A percentile compares a stretch with the other conserved stretches of the same genome.
phyloP scores from a whole-genome alignment of 2,797 vertebrate genomes.

The Sus cebifrons region DNA sequence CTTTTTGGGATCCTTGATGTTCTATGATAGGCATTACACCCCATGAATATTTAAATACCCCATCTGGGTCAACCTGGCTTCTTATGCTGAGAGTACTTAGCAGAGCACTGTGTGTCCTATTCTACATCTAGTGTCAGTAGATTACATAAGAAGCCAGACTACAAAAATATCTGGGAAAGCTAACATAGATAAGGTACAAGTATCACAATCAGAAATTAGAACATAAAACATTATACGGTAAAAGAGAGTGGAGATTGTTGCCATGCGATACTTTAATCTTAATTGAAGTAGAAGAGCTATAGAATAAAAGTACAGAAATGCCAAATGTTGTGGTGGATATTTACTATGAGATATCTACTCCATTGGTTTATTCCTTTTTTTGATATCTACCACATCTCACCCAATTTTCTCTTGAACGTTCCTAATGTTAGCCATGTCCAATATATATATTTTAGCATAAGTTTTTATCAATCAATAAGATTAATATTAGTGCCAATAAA shows the following conservation, averaged over 20 bases:
- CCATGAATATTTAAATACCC: slow-evolving; percentile 25
- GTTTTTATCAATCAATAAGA: not conserved
- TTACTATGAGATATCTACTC: not conserved
- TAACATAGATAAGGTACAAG: not conserved
- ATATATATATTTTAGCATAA: not conserved
- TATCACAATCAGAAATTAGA: slow-evolving; percentile 29
- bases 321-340: not conserved
- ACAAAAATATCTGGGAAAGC: not conserved
- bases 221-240: not conserved
- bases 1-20: not conserved
- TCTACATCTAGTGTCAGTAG: not conserved
- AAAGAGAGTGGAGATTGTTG: not conserved
- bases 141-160: not conserved
- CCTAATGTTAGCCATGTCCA: not conserved
- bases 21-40: not conserved
- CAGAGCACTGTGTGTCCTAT: not conserved
- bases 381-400: not conserved
- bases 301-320: slow-evolving; percentile 23
- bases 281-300: not conserved
- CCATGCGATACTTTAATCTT: not conserved
- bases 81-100: not conserved
- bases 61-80: not conserved
- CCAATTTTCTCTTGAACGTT: not conserved
- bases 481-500: not conserved
- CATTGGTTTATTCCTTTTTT: not conserved